Evolutionary conservation across 2,797 vertebrate genomes (phyloP), one percentile per base, ranked within the genome.

Genomic region (Malacoraja senta): DNA sequence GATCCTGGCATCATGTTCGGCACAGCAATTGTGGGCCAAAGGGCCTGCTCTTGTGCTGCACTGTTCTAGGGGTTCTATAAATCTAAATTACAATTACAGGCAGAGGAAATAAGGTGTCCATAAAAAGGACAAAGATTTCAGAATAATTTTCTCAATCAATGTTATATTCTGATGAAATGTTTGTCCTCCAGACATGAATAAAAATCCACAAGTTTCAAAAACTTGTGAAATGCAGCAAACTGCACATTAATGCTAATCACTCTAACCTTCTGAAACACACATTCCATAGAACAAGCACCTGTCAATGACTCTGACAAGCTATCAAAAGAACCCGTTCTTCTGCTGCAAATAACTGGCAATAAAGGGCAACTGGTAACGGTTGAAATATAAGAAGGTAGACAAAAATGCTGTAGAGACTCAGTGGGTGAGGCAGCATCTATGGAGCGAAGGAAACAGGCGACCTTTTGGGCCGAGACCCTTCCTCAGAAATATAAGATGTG

Each of bases 361-460:
- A 29, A 94, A 88, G 93, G 94, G 93, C 94, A 94, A 94, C 93
- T 83, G 6, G 94, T 94, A 94, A 94, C 94, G 13, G 65, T 93
- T 93, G 83, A 35, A 9, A 90, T 53, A 44, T 21, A 32, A 19
- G 78, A 65, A 53, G 44, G 44, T 53, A 53, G 44, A 53, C 44
- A 53, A 53, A 7, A 53, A 7, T 53, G 44, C 44, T 53, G 44
- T 0, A 53, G 44, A 6, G 6, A 53, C 44, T 53, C 44, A 53
- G 44, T 4, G 44, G 44, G 44, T 53, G 44, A 6, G 3, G 44
- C 44, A 53, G 44, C 44, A 53, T 53, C 44, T 53, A 53, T 53
- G 44, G 44, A 53, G 44, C 44, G 44, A 53, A 53, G 44, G 44
- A 53, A 53, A 53, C 3, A 6, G 44, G 4, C 44, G 44, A 53